A percentile compares a stretch with the other conserved stretches of the same genome.
These are phyloP conservation scores for Chelon auratus DNA, from an alignment of 2,797 vertebrate species.

Conservation along the genomic window DNA sequence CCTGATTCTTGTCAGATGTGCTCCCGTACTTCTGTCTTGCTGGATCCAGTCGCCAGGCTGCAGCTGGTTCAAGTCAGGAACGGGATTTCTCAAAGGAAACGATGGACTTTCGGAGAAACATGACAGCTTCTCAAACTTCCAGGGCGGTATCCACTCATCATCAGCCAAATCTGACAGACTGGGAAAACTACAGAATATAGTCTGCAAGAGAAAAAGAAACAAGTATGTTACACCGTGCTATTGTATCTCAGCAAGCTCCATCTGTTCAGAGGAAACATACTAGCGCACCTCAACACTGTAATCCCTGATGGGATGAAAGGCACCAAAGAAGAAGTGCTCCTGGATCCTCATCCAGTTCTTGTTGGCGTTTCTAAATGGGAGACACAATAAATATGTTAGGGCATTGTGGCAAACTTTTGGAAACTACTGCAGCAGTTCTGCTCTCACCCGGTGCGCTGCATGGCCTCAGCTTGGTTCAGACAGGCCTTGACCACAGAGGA, in stretches of 20 bases:
- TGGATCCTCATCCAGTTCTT: slow-evolving; percentile 97
- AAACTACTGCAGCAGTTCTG: background rate
- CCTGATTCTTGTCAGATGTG: background rate
- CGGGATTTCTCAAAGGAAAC: slow-evolving; percentile 80
- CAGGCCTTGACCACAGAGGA: slow-evolving; percentile 89
- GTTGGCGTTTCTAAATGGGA: slow-evolving; percentile 88
- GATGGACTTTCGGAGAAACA: slow-evolving; percentile 73
- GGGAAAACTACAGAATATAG: slow-evolving; percentile 91
- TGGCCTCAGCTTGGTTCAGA: slow-evolving; percentile 90
- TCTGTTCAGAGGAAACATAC: slow-evolving; percentile 12
- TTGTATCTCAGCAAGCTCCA: background rate
- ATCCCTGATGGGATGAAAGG: slow-evolving; percentile 91
- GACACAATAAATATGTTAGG: slow-evolving; percentile 4
- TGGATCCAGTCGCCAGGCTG: slow-evolving; percentile 92
- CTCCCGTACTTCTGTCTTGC: slow-evolving; percentile 88
- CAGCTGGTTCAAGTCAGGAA: slow-evolving; percentile 78
- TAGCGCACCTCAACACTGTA: slow-evolving; percentile 89
- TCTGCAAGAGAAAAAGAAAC: slow-evolving; percentile 75
- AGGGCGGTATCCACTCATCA: slow-evolving; percentile 92
- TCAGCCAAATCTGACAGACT: slow-evolving; percentile 91
- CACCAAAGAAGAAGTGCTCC: slow-evolving; percentile 95
- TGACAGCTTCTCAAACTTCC: slow-evolving; percentile 87
- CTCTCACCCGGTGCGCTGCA: slow-evolving; percentile 90
- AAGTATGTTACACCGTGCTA: background rate
- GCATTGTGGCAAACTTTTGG: background rate